A percentile compares a stretch with the other conserved stretches of the same genome.
These are phyloP conservation scores for Platycercus adscitus DNA, from an alignment of 2,113 vertebrate species.

Conservation along the genomic window DNA sequence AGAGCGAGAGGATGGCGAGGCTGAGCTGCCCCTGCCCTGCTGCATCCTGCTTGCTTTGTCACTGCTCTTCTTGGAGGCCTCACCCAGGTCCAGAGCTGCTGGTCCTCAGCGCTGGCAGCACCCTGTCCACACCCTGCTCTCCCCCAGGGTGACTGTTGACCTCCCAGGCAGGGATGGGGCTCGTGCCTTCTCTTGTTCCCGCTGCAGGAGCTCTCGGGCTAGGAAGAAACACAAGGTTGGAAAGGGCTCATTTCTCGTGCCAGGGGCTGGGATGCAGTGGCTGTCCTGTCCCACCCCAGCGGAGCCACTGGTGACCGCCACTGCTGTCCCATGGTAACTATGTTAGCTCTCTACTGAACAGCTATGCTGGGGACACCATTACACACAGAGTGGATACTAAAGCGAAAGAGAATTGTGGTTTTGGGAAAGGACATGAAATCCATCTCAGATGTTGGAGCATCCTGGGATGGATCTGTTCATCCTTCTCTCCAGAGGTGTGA, in stretches of 20 bases:
- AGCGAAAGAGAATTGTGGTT: not conserved
- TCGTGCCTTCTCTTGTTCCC: not conserved
- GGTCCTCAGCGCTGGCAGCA: constrained; percentile 31
- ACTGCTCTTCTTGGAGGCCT: not conserved
- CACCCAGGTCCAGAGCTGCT: not conserved
- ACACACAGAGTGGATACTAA: fast-evolving
- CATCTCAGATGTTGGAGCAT: not conserved
- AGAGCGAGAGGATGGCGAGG: fast-evolving
- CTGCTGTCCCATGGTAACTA: fast-evolving
- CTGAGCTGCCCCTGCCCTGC: not conserved
- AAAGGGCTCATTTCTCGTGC: not conserved
- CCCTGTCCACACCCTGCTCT: fast-evolving
- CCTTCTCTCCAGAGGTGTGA: not conserved
- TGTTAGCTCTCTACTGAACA: not conserved
- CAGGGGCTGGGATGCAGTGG: fast-evolving
- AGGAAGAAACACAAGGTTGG: not conserved
- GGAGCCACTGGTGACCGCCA: no score
- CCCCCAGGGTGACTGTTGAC: not conserved
- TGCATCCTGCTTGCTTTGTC: not conserved
- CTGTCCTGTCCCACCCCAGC: fast-evolving
- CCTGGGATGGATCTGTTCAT: not conserved
- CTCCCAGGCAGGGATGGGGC: fast-evolving
- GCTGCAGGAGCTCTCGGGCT: constrained; percentile 63
- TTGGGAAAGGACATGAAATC: not conserved
- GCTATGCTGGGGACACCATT: not conserved